phyloP scores from a whole-genome alignment of 2,113 vertebrate genomes.

The Pseudonaja textilis region DNA sequence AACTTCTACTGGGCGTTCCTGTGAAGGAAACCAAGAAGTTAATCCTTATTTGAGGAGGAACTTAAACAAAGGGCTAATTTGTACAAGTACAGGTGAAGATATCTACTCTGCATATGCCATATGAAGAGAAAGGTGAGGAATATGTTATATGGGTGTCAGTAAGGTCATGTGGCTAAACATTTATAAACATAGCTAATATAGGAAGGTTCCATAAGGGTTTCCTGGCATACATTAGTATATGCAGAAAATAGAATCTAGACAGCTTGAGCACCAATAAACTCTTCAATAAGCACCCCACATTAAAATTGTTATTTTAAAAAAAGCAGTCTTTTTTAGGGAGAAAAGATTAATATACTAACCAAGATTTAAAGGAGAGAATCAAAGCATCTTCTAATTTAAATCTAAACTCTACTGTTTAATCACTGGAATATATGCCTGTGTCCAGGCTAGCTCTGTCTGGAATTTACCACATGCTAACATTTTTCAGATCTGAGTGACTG shows the following conservation, averaged over 20 bases:
- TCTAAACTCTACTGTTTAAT: neutral
- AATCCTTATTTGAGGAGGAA: neutral
- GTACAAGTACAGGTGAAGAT: neutral
- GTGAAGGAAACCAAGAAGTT: neutral
- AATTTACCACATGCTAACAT: neutral
- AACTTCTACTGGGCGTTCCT: conserved; percentile 91
- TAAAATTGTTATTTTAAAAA: neutral
- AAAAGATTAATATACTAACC: neutral
- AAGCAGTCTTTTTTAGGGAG: neutral
- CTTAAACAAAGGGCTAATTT: neutral
- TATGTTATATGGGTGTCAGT: neutral
- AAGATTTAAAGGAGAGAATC: neutral
- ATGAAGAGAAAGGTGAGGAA: neutral
- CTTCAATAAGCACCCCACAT: too few species aligned
- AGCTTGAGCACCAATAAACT: neutral
- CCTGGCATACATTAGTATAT: neutral
- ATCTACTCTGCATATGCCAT: too few species aligned
- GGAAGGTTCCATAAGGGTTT: neutral
- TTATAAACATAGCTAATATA: neutral
- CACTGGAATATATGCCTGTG: neutral
- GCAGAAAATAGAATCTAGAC: neutral
- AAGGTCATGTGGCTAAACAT: neutral
- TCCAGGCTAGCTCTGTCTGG: neutral
- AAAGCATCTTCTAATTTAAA: neutral
- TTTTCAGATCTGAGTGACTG: neutral